Evolutionary conservation across 2,888 invertebrate genomes (phyloP).

Genomic region (Xiphydria camelus): DNA sequence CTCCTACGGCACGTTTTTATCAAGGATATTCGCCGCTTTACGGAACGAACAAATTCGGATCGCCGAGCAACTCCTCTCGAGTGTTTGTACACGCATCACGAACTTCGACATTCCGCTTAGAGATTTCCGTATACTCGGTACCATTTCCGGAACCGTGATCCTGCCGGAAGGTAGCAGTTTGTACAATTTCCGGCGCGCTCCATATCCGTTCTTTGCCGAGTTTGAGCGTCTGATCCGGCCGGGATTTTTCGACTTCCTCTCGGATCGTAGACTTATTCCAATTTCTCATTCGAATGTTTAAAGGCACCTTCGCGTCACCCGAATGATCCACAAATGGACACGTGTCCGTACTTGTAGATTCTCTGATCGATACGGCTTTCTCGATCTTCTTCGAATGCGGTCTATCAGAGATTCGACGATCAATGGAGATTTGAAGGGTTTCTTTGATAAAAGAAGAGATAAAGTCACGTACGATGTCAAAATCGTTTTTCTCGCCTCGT

Average conservation of each 20-base stretch:
- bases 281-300: constrained; percentile 21
- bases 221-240: background rate
- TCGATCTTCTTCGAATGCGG: constrained; percentile 10
- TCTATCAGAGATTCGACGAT: background rate
- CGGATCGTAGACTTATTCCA: constrained; percentile 5
- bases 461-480: constrained; percentile 15
- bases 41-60: too few species aligned
- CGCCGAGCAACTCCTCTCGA: too few species aligned
- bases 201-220: constrained; percentile 13
- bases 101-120: constrained; percentile 17
- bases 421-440: background rate
- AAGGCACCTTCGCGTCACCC: constrained; percentile 21
- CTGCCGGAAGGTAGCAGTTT: constrained; percentile 21
- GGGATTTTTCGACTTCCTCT: constrained; percentile 1
- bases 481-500: constrained; percentile 11
- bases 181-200: constrained; percentile 33
- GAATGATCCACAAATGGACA: constrained; percentile 17
- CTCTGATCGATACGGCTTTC: constrained; percentile 7
- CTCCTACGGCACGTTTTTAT: too few species aligned
- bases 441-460: background rate
- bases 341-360: constrained; percentile 13
- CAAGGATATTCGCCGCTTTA: too few species aligned
- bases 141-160: constrained; percentile 4
- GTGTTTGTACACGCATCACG: constrained; percentile 24
- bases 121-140: constrained; percentile 12